A percentile compares a stretch with the other conserved stretches of the same genome.
Evolutionary conservation across 2,888 invertebrate species (phyloP).

Genomic region (Trachelus troglodyta): DNA sequence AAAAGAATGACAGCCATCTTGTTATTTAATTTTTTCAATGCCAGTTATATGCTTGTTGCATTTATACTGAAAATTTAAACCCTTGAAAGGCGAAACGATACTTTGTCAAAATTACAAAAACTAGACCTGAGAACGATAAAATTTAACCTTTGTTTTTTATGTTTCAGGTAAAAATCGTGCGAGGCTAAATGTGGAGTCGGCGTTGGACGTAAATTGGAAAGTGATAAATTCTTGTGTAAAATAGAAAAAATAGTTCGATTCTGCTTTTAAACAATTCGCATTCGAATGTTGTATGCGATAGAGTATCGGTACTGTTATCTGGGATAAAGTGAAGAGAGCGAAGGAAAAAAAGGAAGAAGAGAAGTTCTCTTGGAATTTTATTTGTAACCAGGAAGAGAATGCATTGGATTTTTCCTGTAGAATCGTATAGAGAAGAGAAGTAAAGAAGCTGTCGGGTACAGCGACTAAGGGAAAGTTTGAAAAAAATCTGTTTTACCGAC

Average conservation of each 20-base stretch:
- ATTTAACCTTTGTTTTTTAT: background rate
- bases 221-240: background rate
- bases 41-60: too few relatives aligned
- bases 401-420: background rate
- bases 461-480: background rate
- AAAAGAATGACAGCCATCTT: background rate
- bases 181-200: background rate
- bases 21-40: background rate
- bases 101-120: background rate
- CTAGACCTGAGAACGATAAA: background rate
- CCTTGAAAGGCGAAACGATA: background rate
- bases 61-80: background rate
- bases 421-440: background rate
- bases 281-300: background rate
- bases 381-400: background rate
- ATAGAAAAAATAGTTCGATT: background rate
- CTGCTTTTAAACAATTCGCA: background rate
- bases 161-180: background rate
- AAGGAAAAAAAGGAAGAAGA: background rate
- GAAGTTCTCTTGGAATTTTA: background rate
- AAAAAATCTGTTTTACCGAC: background rate
- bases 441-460: background rate
- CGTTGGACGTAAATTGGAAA: background rate
- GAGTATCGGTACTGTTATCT: background rate
- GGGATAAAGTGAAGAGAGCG: background rate